Base-by-base conservation (phyloP, 2,888 invertebrate genomes). In the Caradrina kadenii region DNA sequence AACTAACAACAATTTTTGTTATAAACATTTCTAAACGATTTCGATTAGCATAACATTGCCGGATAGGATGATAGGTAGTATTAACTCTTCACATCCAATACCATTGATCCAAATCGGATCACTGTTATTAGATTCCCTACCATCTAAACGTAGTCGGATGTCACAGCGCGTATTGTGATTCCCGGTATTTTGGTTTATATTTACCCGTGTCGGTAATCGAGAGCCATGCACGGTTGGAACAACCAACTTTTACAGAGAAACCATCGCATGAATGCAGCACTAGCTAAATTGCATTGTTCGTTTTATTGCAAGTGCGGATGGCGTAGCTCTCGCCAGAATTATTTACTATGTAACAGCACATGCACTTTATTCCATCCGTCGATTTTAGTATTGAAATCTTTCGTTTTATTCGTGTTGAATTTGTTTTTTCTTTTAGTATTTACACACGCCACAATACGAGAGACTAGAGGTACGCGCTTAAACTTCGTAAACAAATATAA, bases 221-320 rank as follows among this genome's bases (percentile, higher is more conserved):
- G 83, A 72, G 59, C 72, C 74, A 78, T 80, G 85, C 85, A 82
- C 71, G 76, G 82, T 84, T 82, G 80, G 81, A 88, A 88, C 87
- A 83, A 85, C 87, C 87, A 92, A 91, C 87, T 92, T 92, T 92
- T 88, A 91, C 89, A 91, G 89, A 84, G 88, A 87, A 90, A 87
- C 91, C 89, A 89, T 92, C 88, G 90, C 89, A 91, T 91, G 92
- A 91, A 93, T 93, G 90, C 91, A 92, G 91, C 92, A 91, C 92
- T 91, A 91, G 91, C 93, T 92, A 93, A 95, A 95, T 95, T 94
- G 94, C 93, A 94, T 93, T 94, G 94, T 93, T 93, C 92, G 90
- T 95, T 95, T 95, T 94, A 94, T 93, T 93, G 92, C 93, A 87
- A 91, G 94, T 92, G 92, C 88, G 92, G 91, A 94, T 93, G 90